Base-by-base conservation (phyloP, 2,888 invertebrate genomes). In the Marronus borbonicus region DNA sequence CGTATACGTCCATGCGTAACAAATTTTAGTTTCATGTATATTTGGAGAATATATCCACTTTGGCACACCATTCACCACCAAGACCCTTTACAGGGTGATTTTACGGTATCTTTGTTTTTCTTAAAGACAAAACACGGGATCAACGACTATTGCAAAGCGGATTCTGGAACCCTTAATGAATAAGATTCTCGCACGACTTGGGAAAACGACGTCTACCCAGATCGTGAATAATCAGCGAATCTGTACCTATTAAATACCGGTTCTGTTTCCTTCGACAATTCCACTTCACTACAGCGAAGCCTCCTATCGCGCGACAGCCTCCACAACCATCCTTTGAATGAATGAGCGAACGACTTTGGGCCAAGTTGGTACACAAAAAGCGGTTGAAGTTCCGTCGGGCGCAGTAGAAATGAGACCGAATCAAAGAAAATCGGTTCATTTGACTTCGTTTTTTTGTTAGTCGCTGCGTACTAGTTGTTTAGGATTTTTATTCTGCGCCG, bases 351-450 rank as follows among this genome's bases (percentile, higher is more conserved):
- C 84, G 86, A 85, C 84, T 86, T 85, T 85, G 84, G 84, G 84
- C 84, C 85, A 86, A 86, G 83, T 86, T 86, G 85, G 85, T 85
- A 86, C 84, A 86, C 85, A 85, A 84, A 86, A 85, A 85, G 82
- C 84, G 84, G 86, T 85, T 84, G 83, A 84, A 85, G 85, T 74
- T 74, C 49, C 24, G 60, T 14, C 60, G 72, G 60, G 49, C 72
- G 72, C 85, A 85, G 85, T 84, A 84, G 85, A 84, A 85, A 85
- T 83, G 85, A 84, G 85, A 84, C 83, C 84, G 82, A 85, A 85
- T 85, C 85, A 86, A 85, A 85, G 85, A 83, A 84, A 83, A 85
- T 83, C 84, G 85, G 84, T 84, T 84, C 85, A 85, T 85, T 86
- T 85, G 84, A 84, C 84, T 85, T 85, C 82, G 83, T 83, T 82